phyloP scores from a whole-genome alignment of 2,797 vertebrate genomes.

The Cryptoblepharus egeriae region DNA sequence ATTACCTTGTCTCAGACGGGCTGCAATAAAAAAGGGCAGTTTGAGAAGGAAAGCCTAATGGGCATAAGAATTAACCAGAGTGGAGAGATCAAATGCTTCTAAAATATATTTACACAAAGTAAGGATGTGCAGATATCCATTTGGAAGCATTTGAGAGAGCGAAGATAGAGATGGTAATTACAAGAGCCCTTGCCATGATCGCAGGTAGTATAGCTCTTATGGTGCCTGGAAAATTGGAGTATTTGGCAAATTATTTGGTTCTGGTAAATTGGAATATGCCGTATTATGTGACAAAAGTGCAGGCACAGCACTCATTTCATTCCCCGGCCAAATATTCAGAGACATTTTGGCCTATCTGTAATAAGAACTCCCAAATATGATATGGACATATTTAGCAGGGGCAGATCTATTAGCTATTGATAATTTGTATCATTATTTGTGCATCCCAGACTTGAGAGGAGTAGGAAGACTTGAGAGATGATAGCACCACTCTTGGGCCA shows the following conservation, averaged over 20 bases:
- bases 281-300: constrained; percentile 55
- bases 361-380: constrained; percentile 52
- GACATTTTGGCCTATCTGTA: constrained; percentile 62
- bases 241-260: no score
- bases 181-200: constrained; percentile 64
- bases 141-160: constrained; percentile 61
- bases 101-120: constrained; percentile 72
- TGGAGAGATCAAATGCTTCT: constrained; percentile 68
- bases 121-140: constrained; percentile 65
- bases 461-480: background rate
- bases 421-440: background rate
- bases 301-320: constrained; percentile 60
- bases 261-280: no score
- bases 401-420: constrained; percentile 23
- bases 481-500: no score
- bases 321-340: constrained; percentile 63
- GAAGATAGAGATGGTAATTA: constrained; percentile 71
- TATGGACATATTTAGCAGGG: constrained; percentile 31
- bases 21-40: constrained; percentile 62
- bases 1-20: constrained; percentile 60
- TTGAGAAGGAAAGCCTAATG: constrained; percentile 56
- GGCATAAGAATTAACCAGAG: constrained; percentile 61
- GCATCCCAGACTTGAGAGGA: background rate
- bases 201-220: constrained; percentile 67
- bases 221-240: constrained; percentile 57